Evolutionary conservation across 2,888 invertebrate species (phyloP), one percentile per base, ranked within the genome.

Genomic region (Tanaodytes sp.): DNA sequence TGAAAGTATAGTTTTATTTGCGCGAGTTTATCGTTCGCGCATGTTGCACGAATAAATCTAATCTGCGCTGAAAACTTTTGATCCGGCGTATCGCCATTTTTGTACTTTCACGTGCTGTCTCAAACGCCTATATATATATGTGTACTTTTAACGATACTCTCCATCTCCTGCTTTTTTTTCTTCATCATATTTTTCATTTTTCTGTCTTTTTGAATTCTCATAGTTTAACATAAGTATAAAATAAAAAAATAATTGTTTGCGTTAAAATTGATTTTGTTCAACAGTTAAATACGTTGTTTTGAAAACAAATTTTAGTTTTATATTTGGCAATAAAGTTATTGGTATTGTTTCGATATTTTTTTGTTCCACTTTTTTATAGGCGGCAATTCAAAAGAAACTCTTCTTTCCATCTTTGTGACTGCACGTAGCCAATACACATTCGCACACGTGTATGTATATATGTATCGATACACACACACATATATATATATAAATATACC

Each of bases 401-500:
- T 37, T 45, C 18, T 52, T 23, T 36, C 14, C 36, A 14, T 58
- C 11, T 58, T 51, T 52, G 52, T 52, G 46, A 45, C 39, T 52
- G 23, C 23, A 23, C 8, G 8, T 23, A 33, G 4, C n/a, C 12
- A 12, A 33, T 33, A n/a, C n/a, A 33, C 3, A n/a, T n/a, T n/a
- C n/a, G n/a, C n/a, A n/a, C n/a, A n/a, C n/a, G n/a, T 6, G 46
- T 43, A 19, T 49, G 37, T 27, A 33, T 27, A 23, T 62, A 68
- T 57, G 27, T 30, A 46, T 12, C 27, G 33, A 49, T 19, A 51
- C 37, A 58, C 55, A 48, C 16, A 30, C 12, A 37, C 18, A 55
- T 36, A 51, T 42, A 62, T 51, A 49, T 57, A 51, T 55, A 63
- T 57, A 61, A 59, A 37, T 31, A 61, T 62, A 59, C 57, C 59